These are phyloP conservation scores for Falcaria lacertinaria DNA, from an alignment of 2,888 invertebrate species.

Conservation along the genomic window DNA sequence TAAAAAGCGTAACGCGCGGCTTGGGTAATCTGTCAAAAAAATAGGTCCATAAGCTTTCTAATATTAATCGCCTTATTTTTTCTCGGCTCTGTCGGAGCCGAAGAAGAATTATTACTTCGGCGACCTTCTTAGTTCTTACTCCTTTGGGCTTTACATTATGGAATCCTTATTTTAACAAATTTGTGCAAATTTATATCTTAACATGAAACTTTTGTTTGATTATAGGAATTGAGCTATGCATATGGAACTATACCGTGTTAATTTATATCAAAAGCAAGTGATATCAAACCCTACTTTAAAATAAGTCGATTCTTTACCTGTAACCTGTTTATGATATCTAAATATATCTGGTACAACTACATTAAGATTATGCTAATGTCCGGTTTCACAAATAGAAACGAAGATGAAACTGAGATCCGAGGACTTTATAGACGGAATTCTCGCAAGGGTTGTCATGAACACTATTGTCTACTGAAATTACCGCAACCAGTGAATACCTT, in stretches of 20 bases:
- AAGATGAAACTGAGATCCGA: slow-evolving; percentile 10
- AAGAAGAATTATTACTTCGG: not conserved
- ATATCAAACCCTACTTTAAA: too few relatives aligned
- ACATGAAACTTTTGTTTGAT: too few relatives aligned
- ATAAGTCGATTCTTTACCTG: too few relatives aligned
- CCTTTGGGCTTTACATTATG: not conserved
- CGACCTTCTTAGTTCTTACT: not conserved
- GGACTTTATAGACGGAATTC: slow-evolving; percentile 14
- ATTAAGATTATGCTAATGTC: too few relatives aligned
- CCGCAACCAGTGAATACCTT: slow-evolving; percentile 13
- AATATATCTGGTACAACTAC: too few relatives aligned
- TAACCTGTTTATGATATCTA: too few relatives aligned
- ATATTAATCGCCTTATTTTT: not conserved
- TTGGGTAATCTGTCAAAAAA: not conserved
- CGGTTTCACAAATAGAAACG: not conserved
- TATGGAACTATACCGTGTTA: too few relatives aligned
- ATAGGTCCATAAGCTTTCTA: not conserved
- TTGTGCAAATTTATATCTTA: not conserved
- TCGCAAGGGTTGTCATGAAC: slow-evolving; percentile 3
- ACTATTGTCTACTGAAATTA: slow-evolving; percentile 25
- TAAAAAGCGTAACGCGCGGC: not conserved
- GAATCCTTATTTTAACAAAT: not conserved
- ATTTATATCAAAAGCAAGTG: too few relatives aligned
- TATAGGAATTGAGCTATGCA: too few relatives aligned
- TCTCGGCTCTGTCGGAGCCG: not conserved